phyloP scores from a whole-genome alignment of 2,113 vertebrate genomes.

The Ceratotherium simum region DNA sequence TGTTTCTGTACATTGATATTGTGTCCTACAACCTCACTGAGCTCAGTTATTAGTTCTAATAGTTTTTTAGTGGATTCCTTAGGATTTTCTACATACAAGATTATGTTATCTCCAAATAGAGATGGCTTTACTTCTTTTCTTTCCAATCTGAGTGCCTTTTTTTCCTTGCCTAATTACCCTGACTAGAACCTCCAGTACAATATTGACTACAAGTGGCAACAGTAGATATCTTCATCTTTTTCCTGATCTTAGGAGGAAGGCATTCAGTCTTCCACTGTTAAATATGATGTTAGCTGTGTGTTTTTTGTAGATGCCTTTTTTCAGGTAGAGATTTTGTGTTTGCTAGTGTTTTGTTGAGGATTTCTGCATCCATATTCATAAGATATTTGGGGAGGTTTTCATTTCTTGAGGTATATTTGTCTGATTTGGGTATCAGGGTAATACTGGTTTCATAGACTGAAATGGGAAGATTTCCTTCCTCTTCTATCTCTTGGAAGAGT shows the following conservation, averaged over 20 bases:
- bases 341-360: background rate
- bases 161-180: background rate
- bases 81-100: background rate
- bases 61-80: background rate
- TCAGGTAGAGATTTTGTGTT: background rate
- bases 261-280: background rate
- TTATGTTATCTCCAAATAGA: background rate
- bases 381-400: background rate
- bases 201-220: background rate
- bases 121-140: background rate
- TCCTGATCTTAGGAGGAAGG: background rate
- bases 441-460: background rate
- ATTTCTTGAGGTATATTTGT: background rate
- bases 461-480: background rate
- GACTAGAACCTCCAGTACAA: background rate
- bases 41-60: background rate
- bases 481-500: background rate
- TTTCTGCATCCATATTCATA: background rate
- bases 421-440: background rate
- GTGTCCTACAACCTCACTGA: background rate
- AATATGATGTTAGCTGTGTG: background rate
- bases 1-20: background rate
- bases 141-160: background rate
- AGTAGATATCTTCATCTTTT: background rate
- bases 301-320: background rate